A percentile compares a stretch with the other conserved stretches of the same genome.
Conservation (phyloP, 2,797 vertebrate species). For the Enteromius fasciolatus region DNA sequence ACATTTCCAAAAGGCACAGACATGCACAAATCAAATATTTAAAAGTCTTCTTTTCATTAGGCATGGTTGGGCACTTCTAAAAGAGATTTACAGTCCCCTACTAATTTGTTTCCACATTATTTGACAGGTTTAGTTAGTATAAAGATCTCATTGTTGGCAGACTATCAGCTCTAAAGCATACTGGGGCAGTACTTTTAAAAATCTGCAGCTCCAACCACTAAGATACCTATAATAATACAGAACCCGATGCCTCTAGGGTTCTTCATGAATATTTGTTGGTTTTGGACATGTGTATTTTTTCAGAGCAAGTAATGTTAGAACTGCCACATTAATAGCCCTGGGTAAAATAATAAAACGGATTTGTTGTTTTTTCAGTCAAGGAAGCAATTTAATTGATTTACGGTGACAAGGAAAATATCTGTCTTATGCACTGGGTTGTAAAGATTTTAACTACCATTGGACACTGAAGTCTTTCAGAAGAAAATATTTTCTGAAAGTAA, state of each 20-base stretch:
- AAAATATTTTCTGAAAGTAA: slow-evolving; percentile 26
- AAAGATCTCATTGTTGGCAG: slow-evolving; percentile 38
- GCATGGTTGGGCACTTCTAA: slow-evolving; percentile 16
- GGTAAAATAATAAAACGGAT: slow-evolving; percentile 48
- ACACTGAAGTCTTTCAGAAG: slow-evolving; percentile 41
- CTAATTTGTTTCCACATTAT: slow-evolving; percentile 14
- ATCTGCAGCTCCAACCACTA: slow-evolving; percentile 13
- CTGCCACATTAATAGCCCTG: slow-evolving; percentile 42
- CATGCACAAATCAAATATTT: slow-evolving; percentile 5
- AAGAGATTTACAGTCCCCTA: background rate
- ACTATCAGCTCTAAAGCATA: slow-evolving; percentile 3
- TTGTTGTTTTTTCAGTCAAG: slow-evolving; percentile 50
- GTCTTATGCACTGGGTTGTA: slow-evolving; percentile 38
- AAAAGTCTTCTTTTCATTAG: slow-evolving; percentile 4
- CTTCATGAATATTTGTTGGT: slow-evolving; percentile 43
- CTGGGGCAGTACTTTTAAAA: slow-evolving; percentile 15
- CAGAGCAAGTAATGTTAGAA: slow-evolving; percentile 34
- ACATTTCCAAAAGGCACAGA: slow-evolving; percentile 15
- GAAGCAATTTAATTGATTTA: slow-evolving; percentile 55
- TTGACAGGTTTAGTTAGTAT: slow-evolving; percentile 37
- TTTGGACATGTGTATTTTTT: slow-evolving; percentile 48
- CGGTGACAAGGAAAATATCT: slow-evolving; percentile 48
- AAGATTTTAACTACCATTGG: slow-evolving; percentile 47
- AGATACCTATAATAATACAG: slow-evolving; percentile 44
- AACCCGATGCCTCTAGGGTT: slow-evolving; percentile 1